phyloP scores from a whole-genome alignment of 92 coral and sea anemone genomes.

The Nematostella vectensis region DNA sequence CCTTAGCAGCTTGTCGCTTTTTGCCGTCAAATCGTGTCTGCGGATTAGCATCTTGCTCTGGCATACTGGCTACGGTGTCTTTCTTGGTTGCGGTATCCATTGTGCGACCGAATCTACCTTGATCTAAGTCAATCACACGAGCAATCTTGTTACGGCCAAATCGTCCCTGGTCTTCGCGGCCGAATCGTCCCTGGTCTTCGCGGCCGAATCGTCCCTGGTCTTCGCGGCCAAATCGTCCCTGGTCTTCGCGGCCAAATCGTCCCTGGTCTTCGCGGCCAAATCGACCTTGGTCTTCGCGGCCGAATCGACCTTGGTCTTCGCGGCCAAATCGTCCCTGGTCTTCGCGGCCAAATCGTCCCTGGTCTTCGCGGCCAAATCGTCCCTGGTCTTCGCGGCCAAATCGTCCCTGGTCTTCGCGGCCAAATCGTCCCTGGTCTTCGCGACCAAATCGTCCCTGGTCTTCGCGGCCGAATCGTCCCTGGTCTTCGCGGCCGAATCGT shows the following conservation, averaged over 20 bases:
- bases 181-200: constrained; percentile 27
- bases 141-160: constrained; percentile 19
- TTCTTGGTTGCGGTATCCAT: too few species aligned
- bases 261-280: constrained; percentile 46
- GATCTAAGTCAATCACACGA: background rate
- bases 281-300: constrained; percentile 43
- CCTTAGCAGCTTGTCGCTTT: too few species aligned
- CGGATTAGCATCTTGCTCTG: constrained; percentile 11
- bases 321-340: constrained; percentile 43
- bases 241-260: constrained; percentile 29
- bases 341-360: constrained; percentile 8
- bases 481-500: constrained; percentile 32
- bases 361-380: constrained; percentile 40
- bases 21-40: constrained; percentile 23
- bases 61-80: too few species aligned
- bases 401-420: constrained; percentile 31
- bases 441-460: constrained; percentile 22
- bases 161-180: constrained; percentile 24
- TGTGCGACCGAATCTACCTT: constrained; percentile 16
- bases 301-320: constrained; percentile 50
- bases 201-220: constrained; percentile 6
- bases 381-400: constrained; percentile 36
- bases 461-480: constrained; percentile 30
- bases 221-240: constrained; percentile 11
- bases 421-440: constrained; percentile 29